A percentile compares a stretch with the other conserved stretches of the same genome.
phyloP scores from a whole-genome alignment of 37 sponge, comb jelly and placozoan genomes.

The Chondrilla cf. caribensis region DNA sequence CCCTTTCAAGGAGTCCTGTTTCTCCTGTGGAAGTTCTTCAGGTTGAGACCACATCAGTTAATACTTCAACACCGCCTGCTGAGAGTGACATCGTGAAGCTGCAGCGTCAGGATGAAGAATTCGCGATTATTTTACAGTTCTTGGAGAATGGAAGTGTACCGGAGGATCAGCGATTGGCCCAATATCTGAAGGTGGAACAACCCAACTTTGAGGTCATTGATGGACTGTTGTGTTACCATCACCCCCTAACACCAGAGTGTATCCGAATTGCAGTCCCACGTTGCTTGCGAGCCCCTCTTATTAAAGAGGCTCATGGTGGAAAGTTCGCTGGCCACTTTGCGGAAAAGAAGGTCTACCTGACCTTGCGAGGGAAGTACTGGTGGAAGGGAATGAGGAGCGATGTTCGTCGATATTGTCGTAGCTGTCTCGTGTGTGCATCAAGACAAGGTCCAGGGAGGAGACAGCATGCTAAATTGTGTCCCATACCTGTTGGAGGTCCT shows the following conservation, averaged over 20 bases:
- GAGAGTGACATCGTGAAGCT: neutral
- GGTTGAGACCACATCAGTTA: neutral
- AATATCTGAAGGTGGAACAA: neutral
- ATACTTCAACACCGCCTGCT: neutral
- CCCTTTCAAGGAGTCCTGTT: conserved; percentile 28
- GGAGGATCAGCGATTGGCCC: neutral
- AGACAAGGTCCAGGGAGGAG: conserved; percentile 18
- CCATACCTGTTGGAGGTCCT: conserved; percentile 64
- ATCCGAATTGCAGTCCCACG: conserved; percentile 31
- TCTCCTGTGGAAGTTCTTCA: neutral
- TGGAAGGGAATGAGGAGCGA: conserved; percentile 49
- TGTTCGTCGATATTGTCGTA: conserved; percentile 16
- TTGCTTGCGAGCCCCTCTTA: neutral
- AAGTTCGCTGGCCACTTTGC: conserved; percentile 43
- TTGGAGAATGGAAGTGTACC: neutral
- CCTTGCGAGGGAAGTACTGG: conserved; percentile 6
- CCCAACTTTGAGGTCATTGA: conserved; percentile 21
- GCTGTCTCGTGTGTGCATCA: conserved; percentile 41
- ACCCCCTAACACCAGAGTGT: neutral
- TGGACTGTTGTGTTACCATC: conserved; percentile 16
- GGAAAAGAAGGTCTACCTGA: conserved; percentile 29
- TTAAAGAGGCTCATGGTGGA: conserved; percentile 38
- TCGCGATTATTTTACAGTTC: neutral
- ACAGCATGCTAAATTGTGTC: conserved; percentile 24
- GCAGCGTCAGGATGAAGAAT: conserved; percentile 12